Base-by-base conservation (phyloP, 2,113 vertebrate genomes). In the Hirundichthys speculiger region DNA sequence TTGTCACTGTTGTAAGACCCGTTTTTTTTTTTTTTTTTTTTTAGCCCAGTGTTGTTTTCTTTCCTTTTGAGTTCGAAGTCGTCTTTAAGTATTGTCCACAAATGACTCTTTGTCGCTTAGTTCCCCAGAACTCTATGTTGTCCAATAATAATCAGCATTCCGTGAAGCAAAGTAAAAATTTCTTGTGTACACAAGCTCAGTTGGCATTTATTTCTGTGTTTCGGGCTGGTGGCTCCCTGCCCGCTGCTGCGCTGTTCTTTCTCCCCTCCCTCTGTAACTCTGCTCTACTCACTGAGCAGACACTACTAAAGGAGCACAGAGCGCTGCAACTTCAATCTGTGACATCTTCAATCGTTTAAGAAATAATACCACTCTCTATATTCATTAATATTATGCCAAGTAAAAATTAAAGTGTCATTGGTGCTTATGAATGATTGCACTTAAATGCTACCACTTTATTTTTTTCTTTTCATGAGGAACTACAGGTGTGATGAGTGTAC, bases 1-100 rank as follows among this genome's bases (percentile, higher is more conserved):
- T 94, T 92, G 92, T 91, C 95, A 95, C 82, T 87, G 86, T 86
- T 90, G 89, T 82, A 73, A 86, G 75, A 84, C 86, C 76, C 83
- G 84, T 83, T 67, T 86, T 63, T 83, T 34, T 34, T 34, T 10
- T 85, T 62, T 84, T n/a, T n/a, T n/a, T n/a, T n/a, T n/a, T n/a
- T n/a, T n/a, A 84, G 66, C 71, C 79, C 85, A 86, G 79, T 90
- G 77, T 82, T 91, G 85, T 87, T 89, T 90, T 89, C 82, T 89
- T 88, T 84, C 75, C 82, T 84, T 57, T 53, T 41, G 65, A 90
- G 75, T 93, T 74, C 91, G 91, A 77, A 77, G 74, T 55, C 77
- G 64, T 76, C 63, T 66, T 54, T 46, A 61, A 48, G 54, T 42
- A 70, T 45, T 72, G 55, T 67, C 73, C 76, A 64, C 54, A 57